Percentiles rank a stretch among this genome's conserved stretches.
These are phyloP conservation scores for Sardinella longiceps DNA, from an alignment of 2,797 vertebrate species.

Conservation along the genomic window DNA sequence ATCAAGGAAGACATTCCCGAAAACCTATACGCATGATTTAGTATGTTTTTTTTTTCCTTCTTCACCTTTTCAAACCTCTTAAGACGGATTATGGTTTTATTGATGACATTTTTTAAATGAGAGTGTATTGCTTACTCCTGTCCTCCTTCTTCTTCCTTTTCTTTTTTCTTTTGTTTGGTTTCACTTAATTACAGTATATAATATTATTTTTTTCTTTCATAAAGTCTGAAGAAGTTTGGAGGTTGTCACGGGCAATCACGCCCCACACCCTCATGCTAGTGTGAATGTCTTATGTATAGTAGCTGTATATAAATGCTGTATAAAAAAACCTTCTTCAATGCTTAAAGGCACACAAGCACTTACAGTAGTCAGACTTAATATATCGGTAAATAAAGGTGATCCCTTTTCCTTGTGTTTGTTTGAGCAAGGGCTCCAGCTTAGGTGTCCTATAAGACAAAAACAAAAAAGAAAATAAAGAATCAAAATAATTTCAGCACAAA, in stretches of 20 bases:
- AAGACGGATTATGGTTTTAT: constrained; percentile 47
- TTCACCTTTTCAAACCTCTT: constrained; percentile 52
- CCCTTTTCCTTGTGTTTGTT: constrained; percentile 54
- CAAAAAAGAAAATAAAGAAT: constrained; percentile 59
- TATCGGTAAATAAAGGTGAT: constrained; percentile 78
- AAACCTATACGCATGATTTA: constrained; percentile 77
- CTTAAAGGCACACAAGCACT: constrained; percentile 80
- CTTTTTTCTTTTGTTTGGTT: constrained; percentile 36
- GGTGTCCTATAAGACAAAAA: constrained; percentile 68
- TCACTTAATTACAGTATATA: constrained; percentile 17
- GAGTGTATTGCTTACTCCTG: constrained; percentile 58
- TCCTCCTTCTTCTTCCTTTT: constrained; percentile 46
- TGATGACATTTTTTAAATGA: constrained; percentile 56
- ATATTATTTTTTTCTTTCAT: constrained; percentile 32
- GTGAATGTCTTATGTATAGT: constrained; percentile 83
- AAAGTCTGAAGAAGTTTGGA: constrained; percentile 59
- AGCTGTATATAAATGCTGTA: constrained; percentile 86
- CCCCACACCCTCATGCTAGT: constrained; percentile 66
- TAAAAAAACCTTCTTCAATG: constrained; percentile 75
- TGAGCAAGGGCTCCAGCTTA: constrained; percentile 70
- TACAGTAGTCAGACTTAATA: constrained; percentile 76
- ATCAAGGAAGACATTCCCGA: constrained; percentile 70
- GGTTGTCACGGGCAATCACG: constrained; percentile 58
- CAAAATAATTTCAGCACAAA: constrained; percentile 13
- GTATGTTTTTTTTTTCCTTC: constrained; percentile 47